Base-by-base conservation (phyloP, 2,797 vertebrate genomes). In the Steatocranus sp. region DNA sequence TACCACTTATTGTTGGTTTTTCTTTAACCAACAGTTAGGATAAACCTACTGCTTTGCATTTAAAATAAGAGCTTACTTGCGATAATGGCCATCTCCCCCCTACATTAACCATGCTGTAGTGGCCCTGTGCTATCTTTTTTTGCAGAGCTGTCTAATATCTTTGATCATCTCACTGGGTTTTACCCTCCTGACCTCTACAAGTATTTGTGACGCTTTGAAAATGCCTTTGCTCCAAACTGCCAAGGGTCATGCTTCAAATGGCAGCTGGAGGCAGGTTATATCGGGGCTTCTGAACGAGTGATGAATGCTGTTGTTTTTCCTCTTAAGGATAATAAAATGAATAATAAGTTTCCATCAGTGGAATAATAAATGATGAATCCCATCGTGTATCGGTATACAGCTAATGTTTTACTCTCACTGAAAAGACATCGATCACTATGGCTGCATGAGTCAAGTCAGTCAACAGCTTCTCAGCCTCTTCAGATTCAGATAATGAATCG, bases 401-500 rank as follows among this genome's bases (percentile, higher is more conserved):
- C 66, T 75, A 51, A 82, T 75, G 50, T 77, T 82, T 68, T n/a
- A 10, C 7, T 17, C n/a, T 80, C 58, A 73, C 63, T 66, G 14
- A 17, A 70, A 76, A 68, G 27, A 18, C 58, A 81, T 86, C 76
- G 38, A 74, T 88, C 83, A 81, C 32, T 20, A 63, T 76, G 74
- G 66, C 78, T 75, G 20, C 7, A 30, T 48, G 53, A 86, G 74
- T 82, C 79, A 87, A 83, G 61, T 79, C 66, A 58, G 74, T 87
- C 80, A 80, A 81, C 56, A 79, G 38, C 68, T 73, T 73, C 43
- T 75, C 46, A 83, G 78, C 80, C 27, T 53, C 74, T 78, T 80
- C 74, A 66, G 70, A 54, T 87, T 38, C n/a, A 74, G 17, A 78
- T 61, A 82, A 83, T 86, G 53, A 79, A 89, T 91, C 74, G 14